Evolutionary conservation across 1,140 invertebrate species (phyloP).

Genomic region (Drosophila kanapiae): DNA sequence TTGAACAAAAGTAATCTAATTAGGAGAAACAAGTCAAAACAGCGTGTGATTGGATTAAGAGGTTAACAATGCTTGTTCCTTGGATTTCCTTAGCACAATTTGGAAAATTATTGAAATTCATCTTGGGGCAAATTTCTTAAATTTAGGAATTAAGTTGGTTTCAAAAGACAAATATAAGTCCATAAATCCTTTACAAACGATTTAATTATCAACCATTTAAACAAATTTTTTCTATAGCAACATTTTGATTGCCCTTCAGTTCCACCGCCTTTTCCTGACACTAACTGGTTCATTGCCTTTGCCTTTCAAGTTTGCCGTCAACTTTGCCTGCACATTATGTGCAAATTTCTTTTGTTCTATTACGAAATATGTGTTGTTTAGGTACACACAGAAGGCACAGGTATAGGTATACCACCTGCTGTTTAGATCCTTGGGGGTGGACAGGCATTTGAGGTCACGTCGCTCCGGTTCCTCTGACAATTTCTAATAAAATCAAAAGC

Average conservation of each 20-base stretch:
- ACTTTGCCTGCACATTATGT: conserved; percentile 25
- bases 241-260: conserved; percentile 17
- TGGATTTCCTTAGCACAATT: not conserved
- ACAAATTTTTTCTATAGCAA: not conserved
- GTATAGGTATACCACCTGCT: conserved; percentile 34
- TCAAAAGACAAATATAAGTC: no score
- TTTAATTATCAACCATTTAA: not conserved
- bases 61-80: conserved; percentile 1
- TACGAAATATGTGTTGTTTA: conserved; percentile 34
- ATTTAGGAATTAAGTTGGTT: not conserved
- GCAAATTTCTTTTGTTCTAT: conserved; percentile 54
- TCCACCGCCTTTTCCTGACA: not conserved
- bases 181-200: no score
- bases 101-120: not conserved
- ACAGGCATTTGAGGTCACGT: conserved; percentile 58
- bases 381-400: conserved; percentile 16
- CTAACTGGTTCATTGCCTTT: conserved; percentile 51
- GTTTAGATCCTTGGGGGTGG: conserved; percentile 12
- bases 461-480: conserved; percentile 61
- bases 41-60: conserved; percentile 21
- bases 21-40: conserved; percentile 24
- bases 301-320: conserved; percentile 25
- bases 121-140: not conserved
- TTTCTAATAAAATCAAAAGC: conserved; percentile 82
- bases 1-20: conserved; percentile 35